Conservation (phyloP, 2,888 invertebrate genomes). For the Biston betularia region DNA sequence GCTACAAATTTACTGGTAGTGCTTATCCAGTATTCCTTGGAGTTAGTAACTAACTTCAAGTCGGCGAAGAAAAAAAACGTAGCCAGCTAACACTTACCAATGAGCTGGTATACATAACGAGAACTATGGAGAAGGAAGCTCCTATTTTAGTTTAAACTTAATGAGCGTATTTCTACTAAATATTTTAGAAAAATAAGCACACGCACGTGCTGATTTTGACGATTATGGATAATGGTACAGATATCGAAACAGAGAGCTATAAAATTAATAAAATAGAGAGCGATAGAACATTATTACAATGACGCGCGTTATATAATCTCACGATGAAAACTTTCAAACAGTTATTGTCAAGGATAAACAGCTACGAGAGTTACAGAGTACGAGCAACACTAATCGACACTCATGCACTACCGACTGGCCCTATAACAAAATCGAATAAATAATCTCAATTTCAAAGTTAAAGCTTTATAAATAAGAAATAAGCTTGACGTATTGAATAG, state of each 20-base stretch:
- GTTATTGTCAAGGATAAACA: slow-evolving; percentile 74
- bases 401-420: slow-evolving; percentile 61
- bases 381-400: slow-evolving; percentile 57
- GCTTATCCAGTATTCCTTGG: slow-evolving; percentile 28
- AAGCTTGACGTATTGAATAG: slow-evolving; percentile 60
- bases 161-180: slow-evolving; percentile 29
- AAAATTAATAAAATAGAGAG: slow-evolving; percentile 68
- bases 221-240: slow-evolving; percentile 25
- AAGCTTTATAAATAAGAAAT: slow-evolving; percentile 77
- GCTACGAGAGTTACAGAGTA: slow-evolving; percentile 54
- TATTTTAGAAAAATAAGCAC: slow-evolving; percentile 55
- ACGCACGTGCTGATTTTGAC: slow-evolving; percentile 40
- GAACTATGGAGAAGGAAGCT: slow-evolving; percentile 23
- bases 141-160: slow-evolving; percentile 22
- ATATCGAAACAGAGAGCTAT: slow-evolving; percentile 70
- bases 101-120: slow-evolving; percentile 22
- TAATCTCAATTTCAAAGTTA: slow-evolving; percentile 85
- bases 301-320: slow-evolving; percentile 36
- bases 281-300: slow-evolving; percentile 55
- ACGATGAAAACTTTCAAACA: slow-evolving; percentile 49
- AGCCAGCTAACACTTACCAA: slow-evolving; percentile 22
- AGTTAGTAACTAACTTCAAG: slow-evolving; percentile 32
- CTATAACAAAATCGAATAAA: slow-evolving; percentile 75
- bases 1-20: slow-evolving; percentile 31
- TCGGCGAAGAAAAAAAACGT: slow-evolving; percentile 17